Evolutionary conservation across 2,888 invertebrate genomes (phyloP), one percentile per base, ranked within the genome.

Genomic region (Polietes domitor): DNA sequence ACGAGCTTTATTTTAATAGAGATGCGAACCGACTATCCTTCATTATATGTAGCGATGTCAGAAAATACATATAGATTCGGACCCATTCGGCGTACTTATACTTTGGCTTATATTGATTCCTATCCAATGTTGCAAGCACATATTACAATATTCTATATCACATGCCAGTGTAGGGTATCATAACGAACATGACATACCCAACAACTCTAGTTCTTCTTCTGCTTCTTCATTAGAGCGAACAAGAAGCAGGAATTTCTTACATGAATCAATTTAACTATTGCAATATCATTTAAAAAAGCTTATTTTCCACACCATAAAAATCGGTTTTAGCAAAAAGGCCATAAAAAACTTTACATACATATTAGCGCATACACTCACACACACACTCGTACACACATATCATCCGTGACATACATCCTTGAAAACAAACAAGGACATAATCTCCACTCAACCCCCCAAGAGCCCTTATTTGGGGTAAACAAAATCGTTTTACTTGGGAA

Each of bases 231-330:
- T 74, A 24, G 24, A 58, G 24, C 58, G 19, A 26, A 24, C 50
- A 26, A 12, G n/a, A 37, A 43, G 41, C 41, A 3, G 21, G 47
- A 68, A 24, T 17, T 72, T 68, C 26, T 24, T 65, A 26, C 68
- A 47, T 82, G 47, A 74, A 73, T 77, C 73, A 82, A 68, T 70
- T 77, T 70, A 70, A 61, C 73, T 58, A 61, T 58, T 70, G 50
- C 37, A 58, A 70, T 77, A 68, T 81, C 72, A 37, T 68, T 26
- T 55, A 53, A 28, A 24, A 65, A 68, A 89, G 89, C 89, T 90
- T 88, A 89, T 89, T 89, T 90, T 89, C 88, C 88, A 89, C 88
- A 85, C 89, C 89, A 90, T 89, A 89, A 89, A 89, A 87, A 87
- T 86, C 88, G 53, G 55, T 76, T 76, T 37, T 37, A 55, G 47